These are phyloP conservation scores for Stichodactyla helianthus DNA, from an alignment of 64 coral and sea anemone genomes.

Conservation along the genomic window DNA sequence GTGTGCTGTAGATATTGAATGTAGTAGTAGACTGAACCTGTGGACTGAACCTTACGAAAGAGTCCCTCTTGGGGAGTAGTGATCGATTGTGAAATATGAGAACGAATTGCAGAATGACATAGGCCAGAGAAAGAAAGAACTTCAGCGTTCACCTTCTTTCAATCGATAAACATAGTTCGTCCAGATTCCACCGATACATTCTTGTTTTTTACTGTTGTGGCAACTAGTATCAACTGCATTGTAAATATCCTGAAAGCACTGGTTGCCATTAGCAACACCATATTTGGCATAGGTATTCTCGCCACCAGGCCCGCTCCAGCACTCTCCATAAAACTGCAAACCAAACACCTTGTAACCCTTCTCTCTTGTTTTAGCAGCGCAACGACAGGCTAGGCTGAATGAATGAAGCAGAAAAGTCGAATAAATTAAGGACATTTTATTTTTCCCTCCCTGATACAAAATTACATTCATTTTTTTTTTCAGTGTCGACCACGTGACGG, in stretches of 20 bases:
- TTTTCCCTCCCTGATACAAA: neutral
- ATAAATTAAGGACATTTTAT: neutral
- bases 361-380: neutral
- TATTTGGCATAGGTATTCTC: neutral
- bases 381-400: slow-evolving; percentile 33
- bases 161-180: slow-evolving; percentile 31
- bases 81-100: too few relatives aligned
- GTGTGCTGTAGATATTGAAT: too few relatives aligned
- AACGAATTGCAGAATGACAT: too few relatives aligned
- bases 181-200: slow-evolving; percentile 15
- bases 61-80: too few relatives aligned
- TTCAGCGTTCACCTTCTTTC: neutral
- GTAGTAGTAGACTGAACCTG: too few relatives aligned
- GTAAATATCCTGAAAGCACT: neutral
- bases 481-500: too few relatives aligned
- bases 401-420: neutral
- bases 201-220: neutral
- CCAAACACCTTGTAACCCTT: slow-evolving; percentile 33
- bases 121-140: too few relatives aligned
- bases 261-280: neutral
- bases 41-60: too few relatives aligned
- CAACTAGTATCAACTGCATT: neutral
- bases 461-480: too few relatives aligned
- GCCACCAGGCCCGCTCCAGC: slow-evolving; percentile 7
- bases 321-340: slow-evolving; percentile 44